Evolutionary conservation across 2,113 vertebrate species (phyloP), one percentile per base, ranked within the genome.

Genomic region (Phoxinus phoxinus): DNA sequence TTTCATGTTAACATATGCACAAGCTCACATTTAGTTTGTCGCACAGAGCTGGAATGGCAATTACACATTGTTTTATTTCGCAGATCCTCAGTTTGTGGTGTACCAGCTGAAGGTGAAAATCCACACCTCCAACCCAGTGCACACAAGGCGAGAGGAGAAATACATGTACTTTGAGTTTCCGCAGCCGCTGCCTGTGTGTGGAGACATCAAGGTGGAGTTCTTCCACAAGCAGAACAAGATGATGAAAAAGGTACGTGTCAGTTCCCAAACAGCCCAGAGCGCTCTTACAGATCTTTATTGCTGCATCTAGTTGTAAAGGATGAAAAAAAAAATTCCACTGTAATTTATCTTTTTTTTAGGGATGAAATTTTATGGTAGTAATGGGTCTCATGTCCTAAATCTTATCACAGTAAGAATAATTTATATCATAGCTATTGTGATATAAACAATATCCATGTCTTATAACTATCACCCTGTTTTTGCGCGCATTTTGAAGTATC

Each of bases 181-280:
- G 19, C 97, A 99, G 86, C 97, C 97, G 1, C 93, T 99, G 87
- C 98, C 98, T 0, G 97, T 99, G 73, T 99, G 98, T 27, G 98
- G 97, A 83, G 98, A 99, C 94, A 97, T 99, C 94, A 99, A 99
- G 93, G 97, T 99, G 94, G 98, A 99, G 87, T 98, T 99, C 92
- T 99, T 99, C 94, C 97, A 99, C 94, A 99, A 99, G 89, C 98
- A 98, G 93, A 99, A 98, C 95, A 98, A 97, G 93, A 97, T 99
- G 97, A 95, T 98, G 95, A 99, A 99, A 95, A 99, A 99, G 97
- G 98, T 99, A 86, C 25, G 27, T 32, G 3, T 65, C n/a, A 4
- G 13, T 53, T 67, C 41, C 8, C 41, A 44, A 46, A 76, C 58
- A 7, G 15, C 32, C 25, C 15, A 76, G 25, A 37, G 35, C n/a